Base-by-base conservation (phyloP, 1,140 invertebrate species). In the Tenebrio molitor region DNA sequence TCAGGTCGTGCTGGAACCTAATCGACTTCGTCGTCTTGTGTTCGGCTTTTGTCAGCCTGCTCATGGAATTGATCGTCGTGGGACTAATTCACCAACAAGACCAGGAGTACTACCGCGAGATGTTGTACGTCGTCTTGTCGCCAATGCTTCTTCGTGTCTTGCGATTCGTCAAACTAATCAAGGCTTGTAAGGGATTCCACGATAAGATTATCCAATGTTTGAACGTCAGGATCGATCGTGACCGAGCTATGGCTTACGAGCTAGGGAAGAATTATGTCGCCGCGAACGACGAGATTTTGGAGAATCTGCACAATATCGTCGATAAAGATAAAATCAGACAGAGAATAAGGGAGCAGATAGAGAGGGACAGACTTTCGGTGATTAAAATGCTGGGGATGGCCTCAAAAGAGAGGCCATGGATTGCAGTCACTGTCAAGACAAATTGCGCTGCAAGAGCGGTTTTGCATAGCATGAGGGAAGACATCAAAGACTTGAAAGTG, bases 241-340 rank as follows among this genome's bases (percentile, higher is more conserved):
- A n/a, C n/a, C n/a, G n/a, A n/a, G n/a, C 25, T 29, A 4, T 29
- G 8, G 53, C 41, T 5, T 72, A 12, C 25, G 63, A 65, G 82
- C 84, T 46, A 76, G 83, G 74, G 2, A 63, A 87, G 80, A 88
- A 87, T 10, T 89, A 86, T 69, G 86, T 88, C 8, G 84, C 84
- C 0, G 87, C 86, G 0, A 85, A 88, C 36, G 87, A 88, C 72
- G 88, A 89, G 76, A 86, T 88, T 0, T 81, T 84, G 7, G 85
- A 84, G 25, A 79, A 87, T 1, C 80, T 89, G 2, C 85, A 86
- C 10, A 86, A 88, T 71, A 82, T 89, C 69, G 83, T 88, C 1
- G 86, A 88, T 36, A 84, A 88, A 69, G 80, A 83, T 12, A 78
- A 81, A n/a, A 84, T 86, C 66, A 10, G 23, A 12, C 8, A 29